phyloP scores from a whole-genome alignment of 2,797 vertebrate species.

The Crenichthys baileyi region DNA sequence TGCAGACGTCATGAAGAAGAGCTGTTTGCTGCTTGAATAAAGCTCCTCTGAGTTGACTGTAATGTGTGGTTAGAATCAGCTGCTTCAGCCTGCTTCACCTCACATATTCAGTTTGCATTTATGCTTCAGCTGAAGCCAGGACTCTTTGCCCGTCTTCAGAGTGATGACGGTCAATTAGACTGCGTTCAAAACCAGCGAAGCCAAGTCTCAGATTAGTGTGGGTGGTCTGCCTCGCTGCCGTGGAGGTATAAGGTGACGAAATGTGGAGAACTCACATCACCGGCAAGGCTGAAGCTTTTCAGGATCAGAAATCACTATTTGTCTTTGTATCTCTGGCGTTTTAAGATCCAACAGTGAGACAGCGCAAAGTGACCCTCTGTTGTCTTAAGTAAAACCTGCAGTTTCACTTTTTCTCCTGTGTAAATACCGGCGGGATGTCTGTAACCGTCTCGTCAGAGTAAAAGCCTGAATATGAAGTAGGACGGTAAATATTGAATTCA shows the following conservation, averaged over 20 bases:
- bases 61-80: not conserved
- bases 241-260: slow-evolving; percentile 53
- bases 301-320: slow-evolving; percentile 34
- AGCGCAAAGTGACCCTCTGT: slow-evolving; percentile 64
- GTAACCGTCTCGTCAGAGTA: too few species aligned
- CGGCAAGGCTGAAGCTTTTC: slow-evolving; percentile 44
- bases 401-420: slow-evolving; percentile 44
- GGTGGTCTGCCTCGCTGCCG: slow-evolving; percentile 67
- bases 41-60: slow-evolving; percentile 7
- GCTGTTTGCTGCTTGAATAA: slow-evolving; percentile 46
- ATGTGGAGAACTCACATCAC: slow-evolving; percentile 41
- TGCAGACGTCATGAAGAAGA: slow-evolving; percentile 17
- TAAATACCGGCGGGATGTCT: slow-evolving; percentile 51
- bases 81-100: not conserved
- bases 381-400: slow-evolving; percentile 67
- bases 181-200: slow-evolving; percentile 61
- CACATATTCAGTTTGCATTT: not conserved
- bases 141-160: slow-evolving; percentile 36
- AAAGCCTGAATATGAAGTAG: too few species aligned
- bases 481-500: too few species aligned
- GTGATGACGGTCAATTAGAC: slow-evolving; percentile 42
- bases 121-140: not conserved
- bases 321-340: slow-evolving; percentile 60
- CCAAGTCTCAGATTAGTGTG: slow-evolving; percentile 52
- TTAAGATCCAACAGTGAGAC: slow-evolving; percentile 47